Percentiles rank a stretch among this genome's conserved stretches.
Conservation (phyloP, 2,113 vertebrate genomes). For the Ahaetulla prasina region DNA sequence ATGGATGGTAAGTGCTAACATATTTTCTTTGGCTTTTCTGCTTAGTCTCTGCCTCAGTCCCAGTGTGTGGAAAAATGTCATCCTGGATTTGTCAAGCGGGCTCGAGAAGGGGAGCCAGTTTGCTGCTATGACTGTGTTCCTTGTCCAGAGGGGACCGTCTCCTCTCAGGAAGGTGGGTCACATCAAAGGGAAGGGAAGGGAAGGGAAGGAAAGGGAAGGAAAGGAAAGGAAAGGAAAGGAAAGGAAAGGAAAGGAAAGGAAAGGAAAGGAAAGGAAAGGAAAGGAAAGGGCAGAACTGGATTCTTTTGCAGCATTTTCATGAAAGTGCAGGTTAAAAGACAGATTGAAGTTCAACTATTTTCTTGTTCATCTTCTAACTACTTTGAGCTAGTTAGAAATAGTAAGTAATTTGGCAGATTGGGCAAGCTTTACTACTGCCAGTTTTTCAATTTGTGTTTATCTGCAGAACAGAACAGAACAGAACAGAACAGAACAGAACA, state of each 20-base stretch:
- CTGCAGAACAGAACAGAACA: neutral
- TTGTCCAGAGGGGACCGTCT: neutral
- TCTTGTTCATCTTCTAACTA: too few species aligned
- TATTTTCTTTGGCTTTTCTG: neutral
- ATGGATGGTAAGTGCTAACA: neutral
- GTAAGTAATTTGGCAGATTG: neutral
- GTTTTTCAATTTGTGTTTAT: neutral
- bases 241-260: too few species aligned
- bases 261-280: too few species aligned
- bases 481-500: neutral
- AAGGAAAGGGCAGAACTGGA: too few species aligned
- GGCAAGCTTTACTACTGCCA: neutral
- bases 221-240: too few species aligned
- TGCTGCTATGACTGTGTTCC: neutral
- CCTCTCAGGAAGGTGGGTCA: neutral
- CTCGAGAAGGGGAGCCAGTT: neutral
- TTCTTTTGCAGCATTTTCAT: too few species aligned
- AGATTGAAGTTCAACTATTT: too few species aligned
- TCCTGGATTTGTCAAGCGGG: neutral
- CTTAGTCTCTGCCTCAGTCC: neutral
- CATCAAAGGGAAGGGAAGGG: neutral
- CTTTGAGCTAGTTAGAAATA: too few species aligned
- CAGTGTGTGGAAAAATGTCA: neutral
- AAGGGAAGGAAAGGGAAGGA: too few species aligned
- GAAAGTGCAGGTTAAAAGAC: too few species aligned